Evolutionary conservation across 2,888 invertebrate species (phyloP), one percentile per base, ranked within the genome.

Genomic region (Gonocerus acuteangulatus): DNA sequence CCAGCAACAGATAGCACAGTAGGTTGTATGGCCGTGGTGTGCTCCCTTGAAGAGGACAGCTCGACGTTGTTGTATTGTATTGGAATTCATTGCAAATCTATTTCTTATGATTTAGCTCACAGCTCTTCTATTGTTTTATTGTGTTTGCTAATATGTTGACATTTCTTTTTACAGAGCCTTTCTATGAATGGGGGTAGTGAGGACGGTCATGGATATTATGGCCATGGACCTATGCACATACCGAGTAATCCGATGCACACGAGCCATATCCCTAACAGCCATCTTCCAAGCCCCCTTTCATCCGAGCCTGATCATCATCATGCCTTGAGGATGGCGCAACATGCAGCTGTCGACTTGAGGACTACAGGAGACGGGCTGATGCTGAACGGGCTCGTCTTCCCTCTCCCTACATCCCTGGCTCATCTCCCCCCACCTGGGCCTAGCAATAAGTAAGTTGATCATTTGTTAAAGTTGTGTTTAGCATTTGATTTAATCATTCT

Each of bases 301-400:
- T 6, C 27, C 4, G 27, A 27, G 27, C 4, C 39, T 39, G 39
- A 39, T 4, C 7, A 32, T 32, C 15, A 11, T 39, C 39, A n/a
- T 13, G 3, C n/a, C 7, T n/a, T 39, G 7, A 6, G 39, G 3
- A 6, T 39, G 3, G 15, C n/a, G 9, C 39, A 39, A 2, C 39
- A 11, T 13, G 36, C 54, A 22, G 54, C 54, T 13, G 54, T 54
- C 1, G 54, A 54, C 13, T 42, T 54, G 2, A 19, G 54, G 1
- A 54, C 54, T 13, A 22, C 54, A 15, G 54, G 54, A 21, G 54
- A 54, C n/a, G 42, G 54, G 6, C 39, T 54, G 39, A 23, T 54
- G 22, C 47, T 57, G 2, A 57, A 57, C 2, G 57, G 57, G 47
- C 57, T 57, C 21, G 45, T 57, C 59, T 48, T 59, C 48, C 59